These are phyloP conservation scores for Batillaria attramentaria DNA, from an alignment of 1,140 invertebrate species.

Conservation along the genomic window DNA sequence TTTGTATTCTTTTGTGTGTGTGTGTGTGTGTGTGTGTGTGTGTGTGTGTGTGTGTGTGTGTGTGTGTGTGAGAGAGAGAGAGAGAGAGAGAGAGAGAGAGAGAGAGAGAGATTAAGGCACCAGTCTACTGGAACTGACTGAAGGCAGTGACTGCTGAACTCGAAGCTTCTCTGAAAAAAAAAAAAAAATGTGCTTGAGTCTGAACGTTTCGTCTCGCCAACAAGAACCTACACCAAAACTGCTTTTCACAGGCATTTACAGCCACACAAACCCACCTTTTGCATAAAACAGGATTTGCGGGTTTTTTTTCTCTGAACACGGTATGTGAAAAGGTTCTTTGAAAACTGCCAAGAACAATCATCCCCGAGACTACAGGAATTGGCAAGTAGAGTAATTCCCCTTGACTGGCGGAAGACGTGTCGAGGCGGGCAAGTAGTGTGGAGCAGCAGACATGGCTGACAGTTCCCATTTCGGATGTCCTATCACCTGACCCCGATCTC, in stretches of 20 bases:
- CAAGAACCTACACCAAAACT: too few relatives aligned
- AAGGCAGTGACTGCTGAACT: background rate
- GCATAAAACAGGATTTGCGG: too few relatives aligned
- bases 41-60: background rate
- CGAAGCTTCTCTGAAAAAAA: background rate
- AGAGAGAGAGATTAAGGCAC: background rate
- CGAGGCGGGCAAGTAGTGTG: too few relatives aligned
- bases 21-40: background rate
- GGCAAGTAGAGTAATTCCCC: too few relatives aligned
- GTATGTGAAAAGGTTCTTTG: too few relatives aligned
- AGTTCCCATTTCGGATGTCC: background rate
- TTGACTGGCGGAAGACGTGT: too few relatives aligned
- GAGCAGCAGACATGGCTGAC: background rate
- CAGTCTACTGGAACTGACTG: background rate
- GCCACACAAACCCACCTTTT: too few relatives aligned
- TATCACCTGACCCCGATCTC: background rate
- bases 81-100: background rate
- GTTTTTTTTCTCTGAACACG: too few relatives aligned
- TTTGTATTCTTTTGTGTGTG: background rate
- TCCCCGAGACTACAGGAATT: too few relatives aligned
- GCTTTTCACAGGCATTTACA: too few relatives aligned
- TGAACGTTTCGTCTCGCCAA: background rate
- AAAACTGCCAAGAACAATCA: too few relatives aligned
- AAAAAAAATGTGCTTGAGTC: background rate
- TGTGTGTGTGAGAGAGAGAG: constrained; percentile 12